Evolutionary conservation across 2,113 vertebrate genomes (phyloP), one percentile per base, ranked within the genome.

Genomic region (Rallus limicola): DNA sequence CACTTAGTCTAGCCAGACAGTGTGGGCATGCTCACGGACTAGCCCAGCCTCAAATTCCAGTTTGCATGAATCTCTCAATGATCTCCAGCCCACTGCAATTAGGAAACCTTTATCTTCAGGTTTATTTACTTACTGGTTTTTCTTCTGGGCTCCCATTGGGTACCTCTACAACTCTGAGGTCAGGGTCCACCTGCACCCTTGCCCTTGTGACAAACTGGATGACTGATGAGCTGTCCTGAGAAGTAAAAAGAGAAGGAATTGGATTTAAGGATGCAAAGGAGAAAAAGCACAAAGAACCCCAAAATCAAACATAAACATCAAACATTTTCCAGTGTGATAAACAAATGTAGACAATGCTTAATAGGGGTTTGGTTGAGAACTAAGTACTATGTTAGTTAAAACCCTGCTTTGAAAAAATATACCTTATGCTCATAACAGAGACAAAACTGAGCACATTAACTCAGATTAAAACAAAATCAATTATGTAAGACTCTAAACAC

Each of bases 161-260:
- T 33, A 99, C 95, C 96, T 99, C 99, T 93, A 99, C 98, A 48
- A 99, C 98, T 77, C 98, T 86, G 11, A 98, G 93, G 40, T 93
- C 97, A 81, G 97, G 94, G 67, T 99, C 98, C 48, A 99, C 98
- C 82, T 94, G 98, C 59, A 99, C 97, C 12, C 92, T 98, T 25
- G 98, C 98, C 31, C 98, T 98, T 26, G 99, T 98, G 97, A 99
- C 98, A 78, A 99, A 99, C 97, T 99, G 99, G 96, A 99, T 99
- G 88, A 99, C 98, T 0, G 99, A 99, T 10, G 99, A 99, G 78
- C 98, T 99, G 83, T 99, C 99, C 99, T 99, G 97, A 80, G 59
- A 89, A 93, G 52, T 75, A 93, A 85, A 58, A 91, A 71, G 31
- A 77, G 13, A 33, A 92, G 68, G 16, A 91, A 67, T 6, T 76